Base-by-base conservation (phyloP, 2,888 invertebrate species). In the Scaptomyza parva region DNA sequence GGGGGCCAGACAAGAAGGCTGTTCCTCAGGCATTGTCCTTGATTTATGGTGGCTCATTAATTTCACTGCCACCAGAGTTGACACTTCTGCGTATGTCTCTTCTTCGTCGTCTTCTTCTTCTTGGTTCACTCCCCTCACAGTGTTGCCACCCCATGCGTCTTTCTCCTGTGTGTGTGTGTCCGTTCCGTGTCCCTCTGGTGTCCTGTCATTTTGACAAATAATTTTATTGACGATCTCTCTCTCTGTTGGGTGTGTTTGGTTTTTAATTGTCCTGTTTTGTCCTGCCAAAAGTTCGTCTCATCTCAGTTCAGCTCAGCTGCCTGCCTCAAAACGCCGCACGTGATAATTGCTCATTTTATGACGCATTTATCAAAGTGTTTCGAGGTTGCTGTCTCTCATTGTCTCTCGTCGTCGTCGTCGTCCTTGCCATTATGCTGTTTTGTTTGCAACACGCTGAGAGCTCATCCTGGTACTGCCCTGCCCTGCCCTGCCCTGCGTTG, bases 181-280 rank as follows among this genome's bases (percentile, higher is more conserved):
- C 12, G 3, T 17, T 9, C 24, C 9, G 8, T 9, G 12, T 11
- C 1, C 4, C 20, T 2, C 5, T 11, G n/a, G 9, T 59, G 44
- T 65, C 70, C 67, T 85, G 89, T 81, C 89, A 79, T 71, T 84
- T 88, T 89, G 89, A 88, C 89, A 88, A 89, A 88, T 89, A 87
- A 78, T 86, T 89, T 87, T 86, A 82, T 89, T 89, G 89, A 82
- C 78, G 77, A 51, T 71, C 74, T 77, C 17, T 17, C 37, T 37
- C 17, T 17, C 74, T 76, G 9, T 17, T 37, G 8, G 2, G 2
- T 37, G 65, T 86, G 82, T 88, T 84, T 87, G 86, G 73, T 79
- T 85, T 88, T 87, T 86, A 88, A 86, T 87, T 88, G 88, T 79
- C 73, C n/a, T n/a, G n/a, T n/a, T n/a, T 87, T 88, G 88, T 79